These are phyloP conservation scores for Urophycis tenuis DNA, from an alignment of 2,797 vertebrate species.

Conservation along the genomic window DNA sequence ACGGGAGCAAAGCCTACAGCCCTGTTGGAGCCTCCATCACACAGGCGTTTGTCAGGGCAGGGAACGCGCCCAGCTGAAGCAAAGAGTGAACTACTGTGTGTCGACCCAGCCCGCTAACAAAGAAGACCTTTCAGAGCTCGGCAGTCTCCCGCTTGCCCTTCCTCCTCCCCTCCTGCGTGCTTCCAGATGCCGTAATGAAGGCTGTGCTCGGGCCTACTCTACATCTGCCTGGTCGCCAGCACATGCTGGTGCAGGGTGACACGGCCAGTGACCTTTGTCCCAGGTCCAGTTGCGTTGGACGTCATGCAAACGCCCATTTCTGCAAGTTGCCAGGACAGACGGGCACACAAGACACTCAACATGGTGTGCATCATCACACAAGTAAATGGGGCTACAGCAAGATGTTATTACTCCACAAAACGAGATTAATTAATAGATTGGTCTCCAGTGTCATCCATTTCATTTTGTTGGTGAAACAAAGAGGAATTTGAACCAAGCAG, in stretches of 20 bases:
- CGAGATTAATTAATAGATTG: background rate
- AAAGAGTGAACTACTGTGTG: constrained; percentile 64
- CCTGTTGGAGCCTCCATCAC: constrained; percentile 57
- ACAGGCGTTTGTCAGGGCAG: constrained; percentile 58
- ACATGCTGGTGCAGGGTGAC: constrained; percentile 42
- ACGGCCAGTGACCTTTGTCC: constrained; percentile 57
- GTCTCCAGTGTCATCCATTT: background rate
- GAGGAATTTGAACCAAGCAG: background rate
- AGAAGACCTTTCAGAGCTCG: constrained; percentile 65
- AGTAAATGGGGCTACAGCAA: constrained; percentile 2
- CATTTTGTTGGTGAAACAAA: background rate
- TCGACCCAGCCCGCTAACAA: constrained; percentile 63
- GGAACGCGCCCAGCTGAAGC: constrained; percentile 60
- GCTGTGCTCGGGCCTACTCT: constrained; percentile 23
- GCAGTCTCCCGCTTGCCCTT: constrained; percentile 42
- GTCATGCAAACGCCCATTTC: constrained; percentile 18
- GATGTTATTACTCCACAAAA: background rate
- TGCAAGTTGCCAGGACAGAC: constrained; percentile 12
- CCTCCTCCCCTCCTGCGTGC: constrained; percentile 5
- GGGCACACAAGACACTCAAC: constrained; percentile 23
- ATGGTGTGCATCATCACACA: constrained; percentile 2
- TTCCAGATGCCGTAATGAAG: constrained; percentile 20
- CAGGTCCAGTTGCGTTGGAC: constrained; percentile 38
- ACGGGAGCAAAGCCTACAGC: constrained; percentile 43
- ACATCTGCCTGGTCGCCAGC: constrained; percentile 32